Evolutionary conservation across 2,113 vertebrate species (phyloP), one percentile per base, ranked within the genome.

Genomic region (Oncorhynchus masou): DNA sequence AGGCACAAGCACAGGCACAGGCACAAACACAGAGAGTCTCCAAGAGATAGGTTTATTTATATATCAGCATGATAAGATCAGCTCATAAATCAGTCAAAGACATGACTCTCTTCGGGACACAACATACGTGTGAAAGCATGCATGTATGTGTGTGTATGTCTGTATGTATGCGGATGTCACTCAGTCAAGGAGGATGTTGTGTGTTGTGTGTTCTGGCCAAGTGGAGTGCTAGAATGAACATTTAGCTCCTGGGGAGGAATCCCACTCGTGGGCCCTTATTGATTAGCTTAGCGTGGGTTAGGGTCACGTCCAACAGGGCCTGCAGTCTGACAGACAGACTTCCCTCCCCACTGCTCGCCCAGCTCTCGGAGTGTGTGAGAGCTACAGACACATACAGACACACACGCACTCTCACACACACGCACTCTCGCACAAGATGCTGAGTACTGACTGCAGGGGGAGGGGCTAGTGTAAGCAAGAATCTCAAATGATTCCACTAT

Each of bases 51-150:
- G 71, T 60, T 71, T 74, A 81, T 81, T 77, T 73, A 78, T 81
- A 78, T 59, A 78, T 71, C 60, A 67, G 22, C 27, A 67, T 54
- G 67, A 78, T 74, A 76, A 74, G 74, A 74, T 79, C 69, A 73
- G 67, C 71, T 76, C 71, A 76, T 79, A 81, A 81, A 81, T 81
- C 83, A 80, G 68, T 74, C 64, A 75, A 72, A 27, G 73, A 81
- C 70, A 74, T 34, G 48, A 70, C 77, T 71, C 34, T 54, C 13
- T 77, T 39, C n/a, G 15, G 15, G 69, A 19, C 15, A 19, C 51
- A 54, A 19, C 15, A 54, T 20, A 68, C 12, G 34, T 64, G 54
- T 70, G 22, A 54, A 19, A 45, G 39, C 39, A 11, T 45, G 39
- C 39, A 45, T 45, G 39, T 11, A 45, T 45, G 39, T 45, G 39